Evolutionary conservation across 2,797 vertebrate genomes (phyloP), one percentile per base, ranked within the genome.

Genomic region (Rhodeus uyekii): DNA sequence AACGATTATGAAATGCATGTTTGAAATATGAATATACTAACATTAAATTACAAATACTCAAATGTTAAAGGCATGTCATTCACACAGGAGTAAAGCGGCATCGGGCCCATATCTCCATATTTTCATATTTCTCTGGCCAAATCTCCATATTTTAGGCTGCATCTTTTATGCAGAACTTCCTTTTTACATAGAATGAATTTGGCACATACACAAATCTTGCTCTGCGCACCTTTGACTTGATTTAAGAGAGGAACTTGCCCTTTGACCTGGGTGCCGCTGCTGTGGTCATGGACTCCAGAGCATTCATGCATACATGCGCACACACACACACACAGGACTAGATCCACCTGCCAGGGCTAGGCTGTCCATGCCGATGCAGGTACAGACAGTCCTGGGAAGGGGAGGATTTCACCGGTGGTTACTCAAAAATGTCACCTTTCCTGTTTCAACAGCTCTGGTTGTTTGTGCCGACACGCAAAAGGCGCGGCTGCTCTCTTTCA

Each of bases 341-440:
- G 87, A 91, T 91, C 87, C 92, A 93, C 92, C 92, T 94, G 92
- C 91, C 91, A 86, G 76, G 87, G 84, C 89, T 88, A 53, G 83
- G 86, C 81, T 86, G 64, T 63, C 85, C 64, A 82, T 85, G 88
- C 84, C 53, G 88, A 90, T 92, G 92, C 94, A 94, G 93, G 94
- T 94, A 94, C 91, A 95, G 94, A 93, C 93, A 95, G 90, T 93
- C 92, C 90, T 90, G 91, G 92, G 87, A 90, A 90, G 87, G 91
- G 92, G 90, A 90, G 88, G 88, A 94, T 92, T 92, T 93, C 90
- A 91, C 91, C 89, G 89, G 92, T 93, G 92, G 93, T 93, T 94
- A 92, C 89, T 91, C 87, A 95, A 92, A 95, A 95, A 95, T 95
- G 95, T 94, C 93, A 95, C 95, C 92, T 95, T 95, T 95, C 95